Percentiles rank a stretch among this genome's conserved stretches.
phyloP scores from a whole-genome alignment of 1,140 invertebrate species.

The Leptinotarsa lineolata region DNA sequence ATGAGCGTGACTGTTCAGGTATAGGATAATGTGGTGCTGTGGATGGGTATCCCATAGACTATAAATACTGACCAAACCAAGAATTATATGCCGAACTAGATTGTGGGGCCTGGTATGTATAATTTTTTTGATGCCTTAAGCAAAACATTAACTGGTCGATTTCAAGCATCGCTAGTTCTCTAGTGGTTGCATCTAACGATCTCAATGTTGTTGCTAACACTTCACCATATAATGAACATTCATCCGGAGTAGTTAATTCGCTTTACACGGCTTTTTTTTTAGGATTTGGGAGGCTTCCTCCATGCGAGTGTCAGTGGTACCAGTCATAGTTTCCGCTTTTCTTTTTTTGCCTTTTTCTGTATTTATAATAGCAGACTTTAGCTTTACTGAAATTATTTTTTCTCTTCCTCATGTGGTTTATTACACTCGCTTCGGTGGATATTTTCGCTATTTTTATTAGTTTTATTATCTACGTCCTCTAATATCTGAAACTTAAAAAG shows the following conservation, averaged over 20 bases:
- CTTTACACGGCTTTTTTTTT: conserved; percentile 8
- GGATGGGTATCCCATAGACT: conserved; percentile 5
- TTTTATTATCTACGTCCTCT: too few species aligned
- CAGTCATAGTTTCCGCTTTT: too few species aligned
- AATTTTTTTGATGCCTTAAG: not conserved
- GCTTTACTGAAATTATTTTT: too few species aligned
- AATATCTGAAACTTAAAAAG: too few species aligned
- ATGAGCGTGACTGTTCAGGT: conserved; percentile 18
- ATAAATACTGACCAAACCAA: too few species aligned
- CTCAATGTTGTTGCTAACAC: conserved; percentile 21
- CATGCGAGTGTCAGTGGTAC: not conserved
- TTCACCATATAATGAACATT: conserved; percentile 25
- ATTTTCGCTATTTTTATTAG: too few species aligned
- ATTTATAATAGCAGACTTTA: too few species aligned
- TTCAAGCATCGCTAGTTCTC: conserved; percentile 20
- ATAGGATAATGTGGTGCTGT: not conserved
- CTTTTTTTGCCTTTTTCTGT: too few species aligned
- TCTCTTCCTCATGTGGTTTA: too few species aligned
- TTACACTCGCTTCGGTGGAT: too few species aligned
- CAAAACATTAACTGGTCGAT: conserved; percentile 22
- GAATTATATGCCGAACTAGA: too few species aligned
- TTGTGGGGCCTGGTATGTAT: too few species aligned
- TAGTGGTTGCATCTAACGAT: conserved; percentile 6
- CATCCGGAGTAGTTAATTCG: conserved; percentile 16
- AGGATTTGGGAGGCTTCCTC: conserved; percentile 23